These are phyloP conservation scores for Liodrosophila aerea DNA, from an alignment of 2,888 invertebrate genomes.

Conservation along the genomic window DNA sequence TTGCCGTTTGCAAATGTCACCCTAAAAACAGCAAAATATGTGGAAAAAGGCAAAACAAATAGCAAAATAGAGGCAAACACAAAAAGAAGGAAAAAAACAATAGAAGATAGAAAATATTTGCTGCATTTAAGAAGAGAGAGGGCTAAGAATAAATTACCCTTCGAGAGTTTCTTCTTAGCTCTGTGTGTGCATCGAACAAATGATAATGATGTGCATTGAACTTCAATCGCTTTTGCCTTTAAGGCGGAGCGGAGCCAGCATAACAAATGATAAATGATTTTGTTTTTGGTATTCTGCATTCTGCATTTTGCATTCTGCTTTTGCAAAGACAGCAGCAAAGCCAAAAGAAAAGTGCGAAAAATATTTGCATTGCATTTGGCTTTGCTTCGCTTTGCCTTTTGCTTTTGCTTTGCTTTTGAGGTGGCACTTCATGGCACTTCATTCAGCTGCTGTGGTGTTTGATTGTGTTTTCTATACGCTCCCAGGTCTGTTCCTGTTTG, in stretches of 20 bases:
- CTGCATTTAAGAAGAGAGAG: slow-evolving; percentile 25
- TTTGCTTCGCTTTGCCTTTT: neutral
- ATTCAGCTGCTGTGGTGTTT: slow-evolving; percentile 45
- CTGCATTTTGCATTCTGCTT: slow-evolving; percentile 24
- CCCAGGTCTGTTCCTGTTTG: slow-evolving; percentile 64
- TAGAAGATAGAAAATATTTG: slow-evolving; percentile 11
- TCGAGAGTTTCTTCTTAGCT: too few species aligned
- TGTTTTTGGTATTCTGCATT: slow-evolving; percentile 31
- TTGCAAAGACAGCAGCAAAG: slow-evolving; percentile 23
- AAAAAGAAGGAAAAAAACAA: slow-evolving; percentile 15
- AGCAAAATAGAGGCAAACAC: slow-evolving; percentile 19
- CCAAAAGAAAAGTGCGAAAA: slow-evolving; percentile 20
- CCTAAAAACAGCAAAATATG: slow-evolving; percentile 76
- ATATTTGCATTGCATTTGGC: slow-evolving; percentile 1
- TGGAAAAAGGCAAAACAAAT: slow-evolving; percentile 32
- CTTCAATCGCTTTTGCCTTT: slow-evolving; percentile 72
- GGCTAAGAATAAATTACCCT: slow-evolving; percentile 80
- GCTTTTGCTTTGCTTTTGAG: neutral
- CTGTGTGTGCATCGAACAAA: slow-evolving; percentile 33
- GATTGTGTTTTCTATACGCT: slow-evolving; percentile 8
- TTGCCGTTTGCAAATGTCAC: slow-evolving; percentile 68
- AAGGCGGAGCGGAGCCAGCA: slow-evolving; percentile 23
- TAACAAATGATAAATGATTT: slow-evolving; percentile 68
- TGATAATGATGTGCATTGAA: slow-evolving; percentile 82
- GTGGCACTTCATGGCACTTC: slow-evolving; percentile 52